Base-by-base conservation (phyloP, 2,888 invertebrate species). In the Muscina levida region DNA sequence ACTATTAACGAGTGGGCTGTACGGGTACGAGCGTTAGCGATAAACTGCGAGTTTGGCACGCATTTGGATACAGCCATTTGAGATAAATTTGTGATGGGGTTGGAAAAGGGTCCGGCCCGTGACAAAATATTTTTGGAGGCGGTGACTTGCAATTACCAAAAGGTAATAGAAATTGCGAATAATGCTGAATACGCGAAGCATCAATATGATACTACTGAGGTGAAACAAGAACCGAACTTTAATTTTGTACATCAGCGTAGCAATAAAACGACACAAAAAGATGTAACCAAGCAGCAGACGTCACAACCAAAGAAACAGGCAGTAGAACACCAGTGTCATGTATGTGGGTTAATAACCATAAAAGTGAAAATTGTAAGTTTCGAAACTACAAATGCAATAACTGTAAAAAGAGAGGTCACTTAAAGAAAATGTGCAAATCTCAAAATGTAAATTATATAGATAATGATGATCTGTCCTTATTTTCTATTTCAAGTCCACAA, bases 121-220 rank as follows among this genome's bases (percentile, higher is more conserved):
- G 79, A 82, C 42, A 82, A 81, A 70, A 65, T 82, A 31, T 83
- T 82, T 51, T 37, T 80, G 31, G 78, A 82, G 67, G 57, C 74
- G 15, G 51, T 42, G 4, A 39, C 62, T 3, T 46, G 56, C n/a
- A 31, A 56, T 3, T 73, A 76, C 10, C 51, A 73, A 26, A 77
- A 72, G 8, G 76, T 44, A 0, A 3, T 79, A 0, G 71, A 75
- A 31, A 73, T 82, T 6, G 76, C 78, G 10, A 78, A 76, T n/a
- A 73, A 57, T 3, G 59, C 66, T n/a, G 73, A 73, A 44, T 75
- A 79, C 19, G 68, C 79, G 19, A 66, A 57, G 42, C 59, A 79
- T 6, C 76, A 79, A 65, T 74, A 74, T 39, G 57, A 76, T 26
- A 26, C 22, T 5, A 15, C n/a, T 3, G 37, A 31, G 37, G 42